These are phyloP conservation scores for Herminia tarsipennalis DNA, from an alignment of 2,888 invertebrate genomes.

Conservation along the genomic window DNA sequence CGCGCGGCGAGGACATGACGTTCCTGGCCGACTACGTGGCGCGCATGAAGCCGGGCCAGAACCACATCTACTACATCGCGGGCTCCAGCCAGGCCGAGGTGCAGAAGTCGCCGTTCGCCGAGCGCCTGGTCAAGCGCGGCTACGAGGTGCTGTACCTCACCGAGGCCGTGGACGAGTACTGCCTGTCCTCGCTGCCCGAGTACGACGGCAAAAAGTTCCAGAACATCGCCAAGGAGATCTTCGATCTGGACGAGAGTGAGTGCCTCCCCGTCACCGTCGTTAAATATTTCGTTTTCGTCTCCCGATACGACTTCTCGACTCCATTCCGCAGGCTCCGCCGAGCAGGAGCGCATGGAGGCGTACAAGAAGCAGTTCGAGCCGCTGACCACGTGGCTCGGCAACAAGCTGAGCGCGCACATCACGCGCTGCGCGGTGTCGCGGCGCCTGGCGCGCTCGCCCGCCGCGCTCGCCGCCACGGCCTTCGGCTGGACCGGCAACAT, in stretches of 20 bases:
- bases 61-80: slow-evolving; percentile 98
- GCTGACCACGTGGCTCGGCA: slow-evolving; percentile 95
- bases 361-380: slow-evolving; percentile 94
- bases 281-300: too few relatives aligned
- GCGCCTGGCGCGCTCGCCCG: slow-evolving; percentile 95
- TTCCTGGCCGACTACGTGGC: slow-evolving; percentile 95
- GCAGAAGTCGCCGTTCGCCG: slow-evolving; percentile 97
- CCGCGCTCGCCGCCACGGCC: slow-evolving; percentile 97
- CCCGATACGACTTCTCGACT: too few relatives aligned
- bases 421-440: slow-evolving; percentile 94
- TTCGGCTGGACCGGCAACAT: slow-evolving; percentile 99
- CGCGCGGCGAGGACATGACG: slow-evolving; percentile 88
- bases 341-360: slow-evolving; percentile 91
- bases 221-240: slow-evolving; percentile 99
- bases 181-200: slow-evolving; percentile 97
- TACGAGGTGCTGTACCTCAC: slow-evolving; percentile 97
- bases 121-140: slow-evolving; percentile 95
- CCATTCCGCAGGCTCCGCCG: too few relatives aligned
- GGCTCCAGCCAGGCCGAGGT: slow-evolving; percentile 95
- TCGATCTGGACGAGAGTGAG: slow-evolving; percentile 91
- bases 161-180: slow-evolving; percentile 99
- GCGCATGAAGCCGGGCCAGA: slow-evolving; percentile 98
- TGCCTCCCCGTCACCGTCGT: neutral
- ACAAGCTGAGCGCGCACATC: slow-evolving; percentile 91
- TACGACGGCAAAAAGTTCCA: slow-evolving; percentile 99